Conservation (phyloP, 2,888 invertebrate species). For the Eudemis profundana region DNA sequence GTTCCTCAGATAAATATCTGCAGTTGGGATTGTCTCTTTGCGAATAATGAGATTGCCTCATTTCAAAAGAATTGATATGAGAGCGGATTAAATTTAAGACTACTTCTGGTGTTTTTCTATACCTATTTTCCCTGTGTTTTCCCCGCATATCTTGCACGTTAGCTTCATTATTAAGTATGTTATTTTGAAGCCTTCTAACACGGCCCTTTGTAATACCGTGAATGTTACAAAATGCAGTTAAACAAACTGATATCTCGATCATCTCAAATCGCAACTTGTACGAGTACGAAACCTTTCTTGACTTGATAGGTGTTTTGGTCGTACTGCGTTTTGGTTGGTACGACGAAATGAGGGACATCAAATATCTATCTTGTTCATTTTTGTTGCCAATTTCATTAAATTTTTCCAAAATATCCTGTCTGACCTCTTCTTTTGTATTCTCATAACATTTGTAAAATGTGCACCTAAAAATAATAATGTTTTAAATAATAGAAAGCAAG, state of each 20-base stretch:
- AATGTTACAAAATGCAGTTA: slow-evolving; percentile 1
- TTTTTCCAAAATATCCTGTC: neutral
- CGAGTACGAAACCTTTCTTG: slow-evolving; percentile 9
- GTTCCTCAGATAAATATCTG: slow-evolving; percentile 1
- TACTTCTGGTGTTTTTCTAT: neutral
- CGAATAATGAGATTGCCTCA: neutral
- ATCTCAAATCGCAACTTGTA: slow-evolving; percentile 12
- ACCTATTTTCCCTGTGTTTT: neutral
- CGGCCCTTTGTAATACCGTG: slow-evolving; percentile 12
- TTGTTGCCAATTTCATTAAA: slow-evolving; percentile 11
- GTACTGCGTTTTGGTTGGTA: slow-evolving; percentile 11
- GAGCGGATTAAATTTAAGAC: neutral
- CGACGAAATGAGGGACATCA: slow-evolving; percentile 53
- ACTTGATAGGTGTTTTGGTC: slow-evolving; percentile 5
- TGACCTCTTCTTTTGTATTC: slow-evolving; percentile 3
- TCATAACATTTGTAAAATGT: slow-evolving; percentile 1
- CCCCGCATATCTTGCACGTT: slow-evolving; percentile 3
- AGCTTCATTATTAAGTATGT: slow-evolving; percentile 10
- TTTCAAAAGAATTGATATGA: neutral
- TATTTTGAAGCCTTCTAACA: slow-evolving; percentile 9
- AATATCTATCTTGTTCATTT: slow-evolving; percentile 22
- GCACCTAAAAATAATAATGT: slow-evolving; percentile 8
- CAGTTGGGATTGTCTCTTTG: neutral
- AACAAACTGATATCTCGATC: slow-evolving; percentile 6
- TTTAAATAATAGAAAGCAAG: neutral